These are phyloP conservation scores for Cosmia pyralina DNA, from an alignment of 2,888 invertebrate species.

Conservation along the genomic window DNA sequence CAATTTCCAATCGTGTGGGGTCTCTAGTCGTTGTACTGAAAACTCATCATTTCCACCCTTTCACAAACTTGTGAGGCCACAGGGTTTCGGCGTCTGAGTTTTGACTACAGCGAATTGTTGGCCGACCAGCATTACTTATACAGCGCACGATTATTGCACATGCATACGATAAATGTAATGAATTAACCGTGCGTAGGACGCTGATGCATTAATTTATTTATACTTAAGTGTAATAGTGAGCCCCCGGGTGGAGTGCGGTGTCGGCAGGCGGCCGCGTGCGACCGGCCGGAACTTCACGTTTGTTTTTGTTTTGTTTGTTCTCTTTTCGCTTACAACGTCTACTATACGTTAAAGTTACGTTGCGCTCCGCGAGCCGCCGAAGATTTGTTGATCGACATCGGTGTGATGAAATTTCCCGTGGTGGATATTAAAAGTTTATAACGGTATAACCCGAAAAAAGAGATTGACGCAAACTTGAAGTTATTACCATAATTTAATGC, in stretches of 20 bases:
- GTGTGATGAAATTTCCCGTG: constrained; percentile 75
- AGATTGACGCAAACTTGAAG: constrained; percentile 87
- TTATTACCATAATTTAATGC: constrained; percentile 90
- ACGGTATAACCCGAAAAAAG: constrained; percentile 80
- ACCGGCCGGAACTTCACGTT: constrained; percentile 83
- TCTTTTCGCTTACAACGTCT: constrained; percentile 86
- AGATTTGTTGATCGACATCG: constrained; percentile 78
- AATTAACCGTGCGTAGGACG: constrained; percentile 67
- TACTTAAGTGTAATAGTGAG: constrained; percentile 66
- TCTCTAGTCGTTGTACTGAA: constrained; percentile 71
- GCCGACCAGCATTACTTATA: constrained; percentile 62
- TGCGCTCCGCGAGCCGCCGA: constrained; percentile 78
- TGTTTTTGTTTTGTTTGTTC: constrained; percentile 88
- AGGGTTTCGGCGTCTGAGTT: constrained; percentile 46
- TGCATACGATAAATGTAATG: constrained; percentile 68
- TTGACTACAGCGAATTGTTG: constrained; percentile 65
- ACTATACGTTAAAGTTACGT: constrained; percentile 76
- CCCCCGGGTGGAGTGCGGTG: constrained; percentile 56
- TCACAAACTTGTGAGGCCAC: constrained; percentile 37
- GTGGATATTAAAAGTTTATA: constrained; percentile 79
- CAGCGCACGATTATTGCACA: constrained; percentile 67
- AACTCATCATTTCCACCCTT: constrained; percentile 38
- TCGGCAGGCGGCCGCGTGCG: constrained; percentile 67
- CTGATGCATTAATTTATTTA: constrained; percentile 75
- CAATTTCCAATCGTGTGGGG: constrained; percentile 45